Base-by-base conservation (phyloP, 1,140 invertebrate species). In the Tribolium castaneum region DNA sequence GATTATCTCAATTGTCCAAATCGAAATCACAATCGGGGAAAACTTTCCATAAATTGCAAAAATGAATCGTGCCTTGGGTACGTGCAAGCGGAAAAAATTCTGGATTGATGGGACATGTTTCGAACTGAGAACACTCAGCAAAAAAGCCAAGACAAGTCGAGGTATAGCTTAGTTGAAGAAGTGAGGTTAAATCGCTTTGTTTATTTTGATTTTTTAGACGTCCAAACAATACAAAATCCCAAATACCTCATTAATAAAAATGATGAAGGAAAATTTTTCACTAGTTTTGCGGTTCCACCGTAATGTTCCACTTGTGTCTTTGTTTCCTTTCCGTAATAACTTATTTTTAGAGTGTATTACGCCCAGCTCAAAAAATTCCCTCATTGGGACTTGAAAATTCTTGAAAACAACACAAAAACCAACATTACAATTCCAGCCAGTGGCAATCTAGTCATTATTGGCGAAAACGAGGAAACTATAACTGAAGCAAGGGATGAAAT, bases 351-450 rank as follows among this genome's bases (percentile, higher is more conserved):
- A 3, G 49, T 73, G 0, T 83, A 83, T 34, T 82, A 80, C 51
- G 14, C 35, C 13, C 81, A 80, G 78, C 52, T 83, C 34, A 30
- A n/a, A 5, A 66, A 70, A 34, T 35, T 25, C 13, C 54, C 14
- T 1, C n/a, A 50, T 70, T 62, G 19, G 6, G 35, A 75, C 19
- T 10, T 77, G 9, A 72, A 79, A 79, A 88, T 90, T 83, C 85
- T 95, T 13, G 91, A 94, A 87, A 83, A 80, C 30, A 93, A 94
- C 78, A 95, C 94, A n/a, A 89, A 87, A 88, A 87, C 93, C 22
- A 87, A 88, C 19, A 93, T 96, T 70, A 86, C 86, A 78, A 89
- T 95, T 77, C 94, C 94, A 9, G 79, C 77, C 14, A 80, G 80
- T 22, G 83, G 84, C 35, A 84, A 87, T 74, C 80, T 89, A 72